These are phyloP conservation scores for Pegoplata infirma DNA, from an alignment of 2,888 invertebrate genomes.

Conservation along the genomic window DNA sequence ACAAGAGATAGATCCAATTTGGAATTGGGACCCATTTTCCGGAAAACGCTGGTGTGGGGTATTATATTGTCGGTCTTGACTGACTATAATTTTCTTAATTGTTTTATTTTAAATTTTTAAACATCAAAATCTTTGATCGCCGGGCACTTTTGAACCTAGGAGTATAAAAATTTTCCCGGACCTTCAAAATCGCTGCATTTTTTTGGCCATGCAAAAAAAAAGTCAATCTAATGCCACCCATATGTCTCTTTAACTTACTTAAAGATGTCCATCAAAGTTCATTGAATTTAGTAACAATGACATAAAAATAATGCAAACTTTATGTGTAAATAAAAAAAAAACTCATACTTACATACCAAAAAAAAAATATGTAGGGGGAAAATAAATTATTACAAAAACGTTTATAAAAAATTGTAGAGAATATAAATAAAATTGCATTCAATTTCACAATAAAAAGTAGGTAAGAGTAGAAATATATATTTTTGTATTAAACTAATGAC, in stretches of 20 bases:
- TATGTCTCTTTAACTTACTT: constrained; percentile 24
- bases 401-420: not conserved
- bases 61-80: no score
- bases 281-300: constrained; percentile 49
- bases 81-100: no score
- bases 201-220: constrained; percentile 14
- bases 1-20: no score
- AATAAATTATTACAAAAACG: not conserved
- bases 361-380: not conserved
- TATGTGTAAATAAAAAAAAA: not conserved
- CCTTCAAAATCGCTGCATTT: no score
- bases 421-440: constrained; percentile 41
- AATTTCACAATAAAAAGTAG: constrained; percentile 30
- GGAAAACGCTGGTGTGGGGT: no score
- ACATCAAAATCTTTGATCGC: no score
- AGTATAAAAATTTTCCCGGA: no score
- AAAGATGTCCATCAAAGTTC: constrained; percentile 58
- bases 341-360: not conserved
- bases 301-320: not conserved
- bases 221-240: constrained; percentile 15
- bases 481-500: constrained; percentile 38
- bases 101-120: no score
- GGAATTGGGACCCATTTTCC: no score
- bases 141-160: no score
- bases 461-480: constrained; percentile 21